phyloP scores from a whole-genome alignment of 2,113 vertebrate genomes.

The Nematolebias whitei region DNA sequence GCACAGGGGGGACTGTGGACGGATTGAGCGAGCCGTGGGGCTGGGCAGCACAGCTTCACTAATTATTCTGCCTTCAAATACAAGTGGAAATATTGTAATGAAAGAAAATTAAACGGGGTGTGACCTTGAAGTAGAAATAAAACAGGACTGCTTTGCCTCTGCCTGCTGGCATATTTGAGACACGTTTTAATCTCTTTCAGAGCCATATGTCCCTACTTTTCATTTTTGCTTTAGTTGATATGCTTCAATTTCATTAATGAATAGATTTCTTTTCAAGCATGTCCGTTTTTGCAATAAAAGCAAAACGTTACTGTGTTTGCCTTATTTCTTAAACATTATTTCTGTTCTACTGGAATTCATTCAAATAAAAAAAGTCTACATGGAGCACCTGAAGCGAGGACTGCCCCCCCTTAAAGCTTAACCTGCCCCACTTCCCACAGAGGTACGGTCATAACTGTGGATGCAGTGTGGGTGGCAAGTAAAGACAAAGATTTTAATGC shows the following conservation, averaged over 20 bases:
- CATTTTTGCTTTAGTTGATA: background rate
- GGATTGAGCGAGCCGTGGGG: slow-evolving; percentile 15
- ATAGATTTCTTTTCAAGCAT: slow-evolving; percentile 4
- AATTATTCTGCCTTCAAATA: slow-evolving; percentile 62
- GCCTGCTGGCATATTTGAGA: slow-evolving; percentile 23
- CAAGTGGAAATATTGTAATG: slow-evolving; percentile 33
- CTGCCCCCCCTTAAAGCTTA: slow-evolving; percentile 39
- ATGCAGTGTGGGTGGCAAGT: slow-evolving; percentile 29
- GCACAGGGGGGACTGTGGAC: slow-evolving; percentile 12
- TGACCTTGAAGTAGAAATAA: slow-evolving; percentile 40
- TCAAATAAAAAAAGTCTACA: slow-evolving; percentile 41
- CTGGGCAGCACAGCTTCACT: slow-evolving; percentile 38
- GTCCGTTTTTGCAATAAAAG: background rate
- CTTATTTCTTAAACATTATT: slow-evolving; percentile 8
- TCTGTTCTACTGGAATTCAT: slow-evolving; percentile 20
- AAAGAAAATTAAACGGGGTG: slow-evolving; percentile 36
- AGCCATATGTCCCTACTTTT: slow-evolving; percentile 30
- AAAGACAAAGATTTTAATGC: slow-evolving; percentile 19
- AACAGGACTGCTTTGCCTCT: slow-evolving; percentile 14
- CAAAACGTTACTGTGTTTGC: background rate
- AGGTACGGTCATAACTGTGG: slow-evolving; percentile 34
- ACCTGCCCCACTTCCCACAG: slow-evolving; percentile 38
- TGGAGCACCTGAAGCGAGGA: slow-evolving; percentile 38
- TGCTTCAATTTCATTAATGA: slow-evolving; percentile 22
- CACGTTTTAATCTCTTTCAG: slow-evolving; percentile 26